A percentile compares a stretch with the other conserved stretches of the same genome.
phyloP scores from a whole-genome alignment of 2,888 invertebrate genomes.

The Himalopsyche kuldschensis region DNA sequence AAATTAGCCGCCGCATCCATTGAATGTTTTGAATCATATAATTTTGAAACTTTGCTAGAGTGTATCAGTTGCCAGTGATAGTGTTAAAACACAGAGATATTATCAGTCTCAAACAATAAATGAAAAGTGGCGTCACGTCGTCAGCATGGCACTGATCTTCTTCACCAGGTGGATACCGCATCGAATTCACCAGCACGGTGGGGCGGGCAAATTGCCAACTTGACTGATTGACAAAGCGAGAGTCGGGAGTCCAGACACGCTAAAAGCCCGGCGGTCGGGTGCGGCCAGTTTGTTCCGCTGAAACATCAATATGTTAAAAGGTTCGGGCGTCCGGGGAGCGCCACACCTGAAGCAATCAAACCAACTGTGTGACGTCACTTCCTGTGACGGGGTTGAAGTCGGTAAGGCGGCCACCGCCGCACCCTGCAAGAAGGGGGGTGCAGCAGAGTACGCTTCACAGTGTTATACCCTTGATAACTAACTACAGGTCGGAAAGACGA shows the following conservation, averaged over 20 bases:
- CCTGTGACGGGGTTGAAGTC: background rate
- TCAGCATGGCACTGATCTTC: background rate
- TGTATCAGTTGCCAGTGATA: too few species aligned
- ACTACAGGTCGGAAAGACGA: background rate
- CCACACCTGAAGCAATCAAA: constrained; percentile 14
- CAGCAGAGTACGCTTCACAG: background rate
- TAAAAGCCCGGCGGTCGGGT: background rate
- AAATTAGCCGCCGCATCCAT: too few species aligned
- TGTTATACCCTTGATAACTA: background rate
- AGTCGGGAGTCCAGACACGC: background rate
- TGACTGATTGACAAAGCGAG: background rate
- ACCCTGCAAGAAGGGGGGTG: background rate
- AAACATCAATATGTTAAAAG: constrained; percentile 35
- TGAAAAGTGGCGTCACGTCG: background rate
- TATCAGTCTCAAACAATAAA: too few species aligned
- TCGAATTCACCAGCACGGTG: too few species aligned
- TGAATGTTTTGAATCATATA: too few species aligned
- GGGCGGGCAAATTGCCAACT: background rate
- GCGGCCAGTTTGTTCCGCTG: constrained; percentile 6
- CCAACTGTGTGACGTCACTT: constrained; percentile 5
- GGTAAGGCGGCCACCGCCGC: background rate
- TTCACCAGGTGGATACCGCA: background rate
- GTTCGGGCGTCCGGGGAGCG: constrained; percentile 15
- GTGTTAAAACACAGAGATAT: too few species aligned
- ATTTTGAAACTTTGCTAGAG: too few species aligned